These are phyloP conservation scores for Leptinotarsa peninsularis DNA, from an alignment of 2,888 invertebrate species.

Conservation along the genomic window DNA sequence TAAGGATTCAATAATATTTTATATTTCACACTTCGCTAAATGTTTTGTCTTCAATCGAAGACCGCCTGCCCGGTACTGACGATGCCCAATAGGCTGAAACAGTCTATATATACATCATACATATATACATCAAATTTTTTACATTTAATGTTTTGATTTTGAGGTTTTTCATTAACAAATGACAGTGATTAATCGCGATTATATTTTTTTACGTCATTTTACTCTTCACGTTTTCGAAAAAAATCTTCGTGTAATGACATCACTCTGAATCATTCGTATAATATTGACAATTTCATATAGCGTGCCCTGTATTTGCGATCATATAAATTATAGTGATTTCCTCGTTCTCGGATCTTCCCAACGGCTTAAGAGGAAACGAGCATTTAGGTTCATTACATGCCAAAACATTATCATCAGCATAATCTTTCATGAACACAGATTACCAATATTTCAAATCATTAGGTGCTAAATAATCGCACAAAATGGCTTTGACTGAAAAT, in stretches of 20 bases:
- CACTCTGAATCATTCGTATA: not conserved
- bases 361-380: conserved; percentile 32
- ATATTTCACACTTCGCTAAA: no score
- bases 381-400: conserved; percentile 37
- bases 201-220: no score
- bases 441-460: conserved; percentile 30
- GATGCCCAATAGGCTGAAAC: no score
- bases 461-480: not conserved
- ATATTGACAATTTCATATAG: conserved; percentile 1
- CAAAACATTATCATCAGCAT: conserved; percentile 36
- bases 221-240: not conserved
- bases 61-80: no score
- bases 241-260: not conserved
- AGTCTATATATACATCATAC: no score
- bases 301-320: conserved; percentile 25
- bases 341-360: conserved; percentile 25
- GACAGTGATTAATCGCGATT: no score
- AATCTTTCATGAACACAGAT: conserved; percentile 30
- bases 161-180: no score
- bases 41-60: no score
- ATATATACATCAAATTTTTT: no score
- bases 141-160: no score
- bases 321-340: conserved; percentile 31
- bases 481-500: no score
- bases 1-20: no score